Percentiles rank a stretch among this genome's conserved stretches.
Evolutionary conservation across 2,888 invertebrate genomes (phyloP).

Genomic region (Heliconius charithonia): DNA sequence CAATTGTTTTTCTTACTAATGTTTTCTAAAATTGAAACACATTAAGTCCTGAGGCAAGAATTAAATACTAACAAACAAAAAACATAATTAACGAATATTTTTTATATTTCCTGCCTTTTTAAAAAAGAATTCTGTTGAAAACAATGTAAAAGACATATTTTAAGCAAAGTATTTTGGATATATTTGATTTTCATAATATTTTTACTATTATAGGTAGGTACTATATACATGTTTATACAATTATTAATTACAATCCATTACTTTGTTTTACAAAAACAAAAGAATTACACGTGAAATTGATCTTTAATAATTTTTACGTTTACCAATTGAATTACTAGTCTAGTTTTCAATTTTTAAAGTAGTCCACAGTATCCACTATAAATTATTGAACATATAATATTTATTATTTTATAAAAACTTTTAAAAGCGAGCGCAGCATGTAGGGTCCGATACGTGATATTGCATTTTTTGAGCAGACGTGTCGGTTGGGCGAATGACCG

Average conservation of each 20-base stretch:
- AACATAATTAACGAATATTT: no score
- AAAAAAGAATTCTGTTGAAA: not conserved
- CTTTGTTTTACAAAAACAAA: no score
- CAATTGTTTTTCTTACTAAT: slow-evolving; percentile 19
- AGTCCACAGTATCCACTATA: no score
- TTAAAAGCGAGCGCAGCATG: not conserved
- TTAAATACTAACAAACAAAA: not conserved
- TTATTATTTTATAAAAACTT: not conserved
- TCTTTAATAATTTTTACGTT: not conserved
- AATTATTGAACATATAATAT: not conserved
- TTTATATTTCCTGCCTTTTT: not conserved
- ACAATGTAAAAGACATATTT: no score
- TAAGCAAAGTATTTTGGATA: no score
- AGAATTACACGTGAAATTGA: not conserved
- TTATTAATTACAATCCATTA: no score
- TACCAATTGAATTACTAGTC: no score
- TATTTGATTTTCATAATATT: no score
- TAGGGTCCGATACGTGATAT: slow-evolving; percentile 8
- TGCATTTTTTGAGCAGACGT: slow-evolving; percentile 13
- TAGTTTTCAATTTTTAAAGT: not conserved
- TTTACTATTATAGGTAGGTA: no score
- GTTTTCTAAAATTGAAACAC: slow-evolving; percentile 26
- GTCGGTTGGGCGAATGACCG: slow-evolving; percentile 3
- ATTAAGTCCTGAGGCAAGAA: not conserved
- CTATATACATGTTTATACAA: no score